Conservation (phyloP, 1,140 invertebrate genomes). For the Meloidogyne floridensis region DNA sequence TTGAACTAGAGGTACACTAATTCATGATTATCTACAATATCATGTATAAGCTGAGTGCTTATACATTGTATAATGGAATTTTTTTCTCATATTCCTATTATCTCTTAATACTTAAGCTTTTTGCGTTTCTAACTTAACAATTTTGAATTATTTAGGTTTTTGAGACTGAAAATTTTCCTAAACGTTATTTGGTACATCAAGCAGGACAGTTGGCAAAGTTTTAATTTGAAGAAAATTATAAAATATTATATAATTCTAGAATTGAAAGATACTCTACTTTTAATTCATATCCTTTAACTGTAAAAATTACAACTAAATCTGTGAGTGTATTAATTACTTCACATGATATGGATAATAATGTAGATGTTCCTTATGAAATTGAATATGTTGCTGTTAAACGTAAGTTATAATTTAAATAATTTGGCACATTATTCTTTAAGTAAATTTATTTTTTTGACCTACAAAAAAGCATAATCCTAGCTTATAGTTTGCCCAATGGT, state of each 20-base stretch:
- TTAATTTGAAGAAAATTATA: neutral
- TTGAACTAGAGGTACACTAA: neutral
- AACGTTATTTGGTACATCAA: neutral
- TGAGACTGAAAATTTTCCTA: constrained; percentile 40
- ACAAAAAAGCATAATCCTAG: no score
- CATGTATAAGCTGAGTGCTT: no score
- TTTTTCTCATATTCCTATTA: no score
- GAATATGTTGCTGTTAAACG: neutral
- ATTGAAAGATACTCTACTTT: neutral
- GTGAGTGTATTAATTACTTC: constrained; percentile 30
- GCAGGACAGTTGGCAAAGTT: constrained; percentile 2
- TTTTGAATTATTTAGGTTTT: neutral
- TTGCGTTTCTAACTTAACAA: no score
- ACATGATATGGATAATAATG: neutral
- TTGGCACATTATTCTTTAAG: no score
- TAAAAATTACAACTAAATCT: constrained; percentile 38
- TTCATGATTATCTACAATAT: no score
- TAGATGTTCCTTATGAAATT: neutral
- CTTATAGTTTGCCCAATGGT: no score
- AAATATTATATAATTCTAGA: constrained; percentile 18
- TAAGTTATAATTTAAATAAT: no score
- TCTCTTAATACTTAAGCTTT: no score
- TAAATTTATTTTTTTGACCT: no score
- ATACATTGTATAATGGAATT: no score
- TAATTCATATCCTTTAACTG: constrained; percentile 9